Evolutionary conservation across 2,113 vertebrate species (phyloP).

Genomic region (Daubentonia madagascariensis): DNA sequence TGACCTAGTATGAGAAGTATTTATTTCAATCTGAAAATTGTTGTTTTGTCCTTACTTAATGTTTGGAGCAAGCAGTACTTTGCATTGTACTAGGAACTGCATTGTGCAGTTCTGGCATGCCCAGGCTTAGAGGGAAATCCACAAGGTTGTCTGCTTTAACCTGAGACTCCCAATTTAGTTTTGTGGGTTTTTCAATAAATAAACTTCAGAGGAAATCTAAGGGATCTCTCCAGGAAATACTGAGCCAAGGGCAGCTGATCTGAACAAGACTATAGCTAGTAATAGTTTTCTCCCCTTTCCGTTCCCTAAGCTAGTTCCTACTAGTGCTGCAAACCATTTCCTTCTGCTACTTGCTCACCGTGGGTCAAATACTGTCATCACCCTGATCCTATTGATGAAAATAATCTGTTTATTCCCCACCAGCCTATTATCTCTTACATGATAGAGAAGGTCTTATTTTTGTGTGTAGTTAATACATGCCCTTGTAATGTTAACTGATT

Average conservation of each 20-base stretch:
- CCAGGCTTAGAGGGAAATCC: background rate
- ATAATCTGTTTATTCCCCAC: background rate
- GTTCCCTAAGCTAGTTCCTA: background rate
- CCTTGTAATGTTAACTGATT: background rate
- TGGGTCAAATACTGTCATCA: background rate
- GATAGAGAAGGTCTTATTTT: background rate
- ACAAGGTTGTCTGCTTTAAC: background rate
- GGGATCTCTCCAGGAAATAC: background rate
- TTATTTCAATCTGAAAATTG: slow-evolving; percentile 7
- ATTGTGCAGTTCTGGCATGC: background rate
- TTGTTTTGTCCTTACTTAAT: background rate
- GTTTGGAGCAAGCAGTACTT: background rate
- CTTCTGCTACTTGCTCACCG: background rate
- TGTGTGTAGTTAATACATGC: background rate
- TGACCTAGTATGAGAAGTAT: background rate
- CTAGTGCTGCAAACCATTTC: background rate
- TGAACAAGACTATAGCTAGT: background rate
- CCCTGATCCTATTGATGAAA: background rate
- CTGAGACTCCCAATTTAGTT: background rate
- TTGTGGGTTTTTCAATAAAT: background rate
- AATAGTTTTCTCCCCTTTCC: background rate
- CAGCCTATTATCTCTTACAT: background rate
- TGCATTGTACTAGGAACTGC: background rate
- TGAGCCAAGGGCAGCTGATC: background rate
- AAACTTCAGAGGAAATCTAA: background rate